A percentile compares a stretch with the other conserved stretches of the same genome.
Evolutionary conservation across 2,797 vertebrate species (phyloP).

Genomic region (Periparus ater): DNA sequence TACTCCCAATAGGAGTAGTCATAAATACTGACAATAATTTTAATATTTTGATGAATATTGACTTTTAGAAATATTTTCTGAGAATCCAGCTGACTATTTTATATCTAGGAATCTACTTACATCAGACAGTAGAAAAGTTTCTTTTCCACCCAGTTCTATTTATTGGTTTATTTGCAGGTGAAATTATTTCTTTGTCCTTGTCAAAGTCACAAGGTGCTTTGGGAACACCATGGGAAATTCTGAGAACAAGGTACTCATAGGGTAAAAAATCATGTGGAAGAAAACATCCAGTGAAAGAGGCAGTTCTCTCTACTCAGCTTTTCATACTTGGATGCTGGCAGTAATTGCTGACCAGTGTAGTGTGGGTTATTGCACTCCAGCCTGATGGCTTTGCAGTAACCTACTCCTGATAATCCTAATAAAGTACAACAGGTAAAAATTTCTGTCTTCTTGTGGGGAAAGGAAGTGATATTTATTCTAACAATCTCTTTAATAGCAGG

Average conservation of each 20-base stretch:
- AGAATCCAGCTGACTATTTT: background rate
- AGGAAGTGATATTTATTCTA: constrained; percentile 47
- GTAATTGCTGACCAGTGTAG: constrained; percentile 9
- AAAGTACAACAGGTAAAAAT: background rate
- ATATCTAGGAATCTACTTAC: background rate
- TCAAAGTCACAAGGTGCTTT: background rate
- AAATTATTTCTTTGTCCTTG: background rate
- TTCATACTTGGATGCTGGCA: constrained; percentile 14
- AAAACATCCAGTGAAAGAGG: background rate
- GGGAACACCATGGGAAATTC: background rate
- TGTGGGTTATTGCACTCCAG: constrained; percentile 1
- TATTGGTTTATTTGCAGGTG: background rate
- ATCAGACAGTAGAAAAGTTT: background rate
- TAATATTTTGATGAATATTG: background rate
- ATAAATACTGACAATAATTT: background rate
- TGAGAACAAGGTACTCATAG: background rate
- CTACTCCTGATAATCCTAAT: background rate
- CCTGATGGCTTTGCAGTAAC: background rate
- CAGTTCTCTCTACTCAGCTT: background rate
- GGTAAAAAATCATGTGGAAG: background rate
- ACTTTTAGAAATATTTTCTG: background rate
- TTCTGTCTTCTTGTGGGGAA: constrained; percentile 14
- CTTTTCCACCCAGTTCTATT: background rate
- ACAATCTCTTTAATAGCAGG: constrained; percentile 13
- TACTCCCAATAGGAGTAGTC: background rate